A percentile compares a stretch with the other conserved stretches of the same genome.
Evolutionary conservation across 1,140 invertebrate species (phyloP).

Genomic region (Physella acuta): DNA sequence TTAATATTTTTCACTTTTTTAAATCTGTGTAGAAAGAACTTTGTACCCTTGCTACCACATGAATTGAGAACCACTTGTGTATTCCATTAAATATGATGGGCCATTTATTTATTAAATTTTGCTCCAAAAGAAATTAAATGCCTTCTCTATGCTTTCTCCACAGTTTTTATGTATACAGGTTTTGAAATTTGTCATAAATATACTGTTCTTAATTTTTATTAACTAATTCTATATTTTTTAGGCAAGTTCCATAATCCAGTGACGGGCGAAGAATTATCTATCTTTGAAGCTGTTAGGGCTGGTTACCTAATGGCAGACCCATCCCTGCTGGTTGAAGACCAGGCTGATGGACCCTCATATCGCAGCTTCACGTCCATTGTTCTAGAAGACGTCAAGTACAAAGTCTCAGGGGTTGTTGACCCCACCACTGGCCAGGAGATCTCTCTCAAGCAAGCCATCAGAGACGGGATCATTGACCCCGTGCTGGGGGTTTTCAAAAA

Average conservation of each 20-base stretch:
- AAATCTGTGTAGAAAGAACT: too few relatives aligned
- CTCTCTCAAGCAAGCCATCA: constrained; percentile 50
- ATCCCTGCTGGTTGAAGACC: constrained; percentile 29
- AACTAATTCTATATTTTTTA: constrained; percentile 4
- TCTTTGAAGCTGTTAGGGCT: constrained; percentile 54
- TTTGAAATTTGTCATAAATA: too few relatives aligned
- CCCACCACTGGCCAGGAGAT: constrained; percentile 49
- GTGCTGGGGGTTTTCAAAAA: constrained; percentile 49
- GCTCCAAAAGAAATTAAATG: too few relatives aligned
- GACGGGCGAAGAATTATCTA: constrained; percentile 50
- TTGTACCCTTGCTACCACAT: too few relatives aligned
- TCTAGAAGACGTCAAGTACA: constrained; percentile 42
- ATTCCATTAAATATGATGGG: too few relatives aligned
- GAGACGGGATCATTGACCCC: constrained; percentile 49
- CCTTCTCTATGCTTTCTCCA: too few relatives aligned
- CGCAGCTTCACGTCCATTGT: constrained; percentile 46
- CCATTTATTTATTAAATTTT: too few relatives aligned
- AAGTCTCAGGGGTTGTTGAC: constrained; percentile 46
- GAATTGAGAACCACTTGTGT: too few relatives aligned
- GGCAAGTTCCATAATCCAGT: constrained; percentile 56
- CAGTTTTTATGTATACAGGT: too few relatives aligned
- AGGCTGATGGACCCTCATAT: constrained; percentile 28
- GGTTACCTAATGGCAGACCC: constrained; percentile 50
- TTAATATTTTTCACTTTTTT: too few relatives aligned
- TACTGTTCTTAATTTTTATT: too few relatives aligned